Conservation (phyloP, 2,113 vertebrate genomes). For the Chrysochloris asiatica region DNA sequence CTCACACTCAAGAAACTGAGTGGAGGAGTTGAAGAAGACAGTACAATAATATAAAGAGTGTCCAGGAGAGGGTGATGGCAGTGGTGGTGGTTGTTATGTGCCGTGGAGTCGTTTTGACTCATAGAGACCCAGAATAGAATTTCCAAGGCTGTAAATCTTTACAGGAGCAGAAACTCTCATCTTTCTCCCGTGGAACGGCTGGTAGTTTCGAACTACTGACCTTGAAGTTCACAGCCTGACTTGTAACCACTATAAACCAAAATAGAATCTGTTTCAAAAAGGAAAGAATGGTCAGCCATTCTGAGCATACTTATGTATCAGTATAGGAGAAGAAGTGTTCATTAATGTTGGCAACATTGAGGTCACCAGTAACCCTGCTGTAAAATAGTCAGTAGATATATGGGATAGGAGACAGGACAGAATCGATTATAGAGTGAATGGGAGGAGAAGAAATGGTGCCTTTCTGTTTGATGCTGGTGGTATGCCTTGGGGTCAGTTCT, state of each 20-base stretch:
- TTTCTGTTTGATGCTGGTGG: no score
- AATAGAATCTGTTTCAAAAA: not conserved
- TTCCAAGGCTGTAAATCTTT: no score
- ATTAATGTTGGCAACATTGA: not conserved
- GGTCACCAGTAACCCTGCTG: not conserved
- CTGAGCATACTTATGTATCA: not conserved
- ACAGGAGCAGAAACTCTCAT: no score
- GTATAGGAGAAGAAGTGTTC: not conserved
- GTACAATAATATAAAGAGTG: not conserved
- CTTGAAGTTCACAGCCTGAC: no score
- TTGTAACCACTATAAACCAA: no score
- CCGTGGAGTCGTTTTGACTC: no score
- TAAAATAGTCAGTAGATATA: not conserved
- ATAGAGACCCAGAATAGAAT: no score
- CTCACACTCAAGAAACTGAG: not conserved
- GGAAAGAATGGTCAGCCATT: not conserved
- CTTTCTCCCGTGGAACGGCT: no score
- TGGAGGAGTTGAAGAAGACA: not conserved
- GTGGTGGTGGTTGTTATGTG: no score
- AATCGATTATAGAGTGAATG: not conserved
- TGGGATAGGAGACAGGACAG: fast-evolving
- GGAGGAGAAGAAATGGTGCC: not conserved
- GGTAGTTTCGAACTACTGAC: no score
- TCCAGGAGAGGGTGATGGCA: not conserved
- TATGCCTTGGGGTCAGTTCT: no score